A percentile compares a stretch with the other conserved stretches of the same genome.
phyloP scores from a whole-genome alignment of 1,140 invertebrate species.

The Catajapyx aquilonaris region DNA sequence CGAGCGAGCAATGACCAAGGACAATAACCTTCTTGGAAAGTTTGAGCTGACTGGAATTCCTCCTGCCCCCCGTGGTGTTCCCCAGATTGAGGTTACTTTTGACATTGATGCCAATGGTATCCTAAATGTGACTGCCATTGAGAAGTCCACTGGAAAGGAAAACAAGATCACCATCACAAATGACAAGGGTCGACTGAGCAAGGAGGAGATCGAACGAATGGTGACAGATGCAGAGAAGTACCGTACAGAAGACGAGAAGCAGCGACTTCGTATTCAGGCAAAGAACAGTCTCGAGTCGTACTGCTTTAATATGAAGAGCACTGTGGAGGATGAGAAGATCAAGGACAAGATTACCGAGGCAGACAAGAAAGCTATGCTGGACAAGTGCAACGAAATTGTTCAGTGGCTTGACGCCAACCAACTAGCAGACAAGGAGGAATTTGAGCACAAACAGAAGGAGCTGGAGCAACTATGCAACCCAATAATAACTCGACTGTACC shows the following conservation, averaged over 20 bases:
- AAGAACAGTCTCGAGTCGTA: slow-evolving; percentile 38
- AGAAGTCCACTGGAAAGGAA: slow-evolving; percentile 23
- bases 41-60: slow-evolving; percentile 28
- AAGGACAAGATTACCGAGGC: slow-evolving; percentile 21
- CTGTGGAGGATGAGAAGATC: slow-evolving; percentile 27
- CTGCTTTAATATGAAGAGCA: slow-evolving; percentile 37
- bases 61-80: slow-evolving; percentile 20
- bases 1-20: slow-evolving; percentile 39
- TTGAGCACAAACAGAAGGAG: slow-evolving; percentile 19
- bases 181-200: slow-evolving; percentile 37
- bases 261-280: slow-evolving; percentile 20
- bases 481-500: slow-evolving; percentile 16
- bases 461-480: slow-evolving; percentile 13
- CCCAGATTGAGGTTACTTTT: too few relatives aligned
- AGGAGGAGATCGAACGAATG: slow-evolving; percentile 43
- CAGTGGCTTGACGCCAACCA: slow-evolving; percentile 24
- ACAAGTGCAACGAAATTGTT: slow-evolving; percentile 20
- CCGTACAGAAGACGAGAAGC: slow-evolving; percentile 15
- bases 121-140: slow-evolving; percentile 21
- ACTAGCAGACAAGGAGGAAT: slow-evolving; percentile 24
- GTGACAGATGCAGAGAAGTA: slow-evolving; percentile 23
- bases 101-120: too few relatives aligned
- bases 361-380: slow-evolving; percentile 18
- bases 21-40: too few relatives aligned
- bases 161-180: slow-evolving; percentile 33